A percentile compares a stretch with the other conserved stretches of the same genome.
phyloP scores from a whole-genome alignment of 2,888 invertebrate genomes.

The Falcaria lacertinaria region DNA sequence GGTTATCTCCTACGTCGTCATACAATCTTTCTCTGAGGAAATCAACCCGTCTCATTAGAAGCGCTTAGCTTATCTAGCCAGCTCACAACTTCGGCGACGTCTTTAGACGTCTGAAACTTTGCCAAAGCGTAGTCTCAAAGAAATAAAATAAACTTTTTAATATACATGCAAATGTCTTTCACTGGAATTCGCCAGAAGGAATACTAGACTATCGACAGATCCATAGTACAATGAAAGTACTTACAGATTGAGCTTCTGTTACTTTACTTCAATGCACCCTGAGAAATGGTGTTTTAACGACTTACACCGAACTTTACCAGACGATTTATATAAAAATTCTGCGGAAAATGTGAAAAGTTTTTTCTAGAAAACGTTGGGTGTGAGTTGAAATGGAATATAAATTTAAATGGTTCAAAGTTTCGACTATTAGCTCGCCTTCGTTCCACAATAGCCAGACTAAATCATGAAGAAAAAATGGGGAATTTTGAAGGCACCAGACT shows the following conservation, averaged over 20 bases:
- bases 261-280: conserved; percentile 1
- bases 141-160: too few species aligned
- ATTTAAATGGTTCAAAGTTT: not conserved
- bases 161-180: too few species aligned
- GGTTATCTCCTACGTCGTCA: too few species aligned
- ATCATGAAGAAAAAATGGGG: too few species aligned
- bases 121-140: too few species aligned
- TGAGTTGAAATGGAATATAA: not conserved
- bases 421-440: conserved; percentile 1
- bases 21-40: too few species aligned
- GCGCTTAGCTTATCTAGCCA: too few species aligned
- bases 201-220: conserved; percentile 1
- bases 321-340: conserved; percentile 1
- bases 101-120: too few species aligned
- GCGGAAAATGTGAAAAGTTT: conserved; percentile 3
- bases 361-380: not conserved
- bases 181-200: not conserved
- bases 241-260: not conserved
- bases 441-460: not conserved
- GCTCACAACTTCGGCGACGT: too few species aligned
- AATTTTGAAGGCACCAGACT: too few species aligned
- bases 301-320: not conserved
- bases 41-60: too few species aligned
- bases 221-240: not conserved
- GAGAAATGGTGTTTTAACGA: conserved; percentile 7